A percentile compares a stretch with the other conserved stretches of the same genome.
phyloP scores from a whole-genome alignment of 1,140 invertebrate species.

The Drosophila suzukii region DNA sequence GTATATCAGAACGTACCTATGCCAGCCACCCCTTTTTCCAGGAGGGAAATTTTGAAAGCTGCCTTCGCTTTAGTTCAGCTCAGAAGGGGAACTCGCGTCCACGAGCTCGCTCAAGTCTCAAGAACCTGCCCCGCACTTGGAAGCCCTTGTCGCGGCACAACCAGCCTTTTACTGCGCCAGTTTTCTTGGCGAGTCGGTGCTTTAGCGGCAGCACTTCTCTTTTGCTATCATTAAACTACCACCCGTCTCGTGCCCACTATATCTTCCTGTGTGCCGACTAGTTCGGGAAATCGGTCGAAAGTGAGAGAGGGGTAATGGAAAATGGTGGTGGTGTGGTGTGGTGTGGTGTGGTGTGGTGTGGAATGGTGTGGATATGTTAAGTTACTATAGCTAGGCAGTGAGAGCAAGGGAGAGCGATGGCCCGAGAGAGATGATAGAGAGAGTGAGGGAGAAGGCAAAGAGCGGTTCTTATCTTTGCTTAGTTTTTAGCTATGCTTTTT shows the following conservation, averaged over 20 bases:
- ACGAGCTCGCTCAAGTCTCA: neutral
- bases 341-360: neutral
- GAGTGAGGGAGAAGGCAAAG: constrained; percentile 11
- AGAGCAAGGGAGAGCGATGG: neutral
- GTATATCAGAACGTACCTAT: neutral
- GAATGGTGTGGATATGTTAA: neutral
- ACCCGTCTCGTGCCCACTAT: neutral
- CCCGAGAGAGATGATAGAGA: constrained; percentile 6
- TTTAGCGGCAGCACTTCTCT: neutral
- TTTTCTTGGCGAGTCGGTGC: neutral
- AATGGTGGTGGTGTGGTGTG: too few species aligned
- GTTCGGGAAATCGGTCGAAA: neutral
- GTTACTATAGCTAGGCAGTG: neutral
- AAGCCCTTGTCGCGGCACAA: neutral
- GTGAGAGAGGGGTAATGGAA: neutral
- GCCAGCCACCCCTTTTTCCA: neutral
- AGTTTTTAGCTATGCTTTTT: constrained; percentile 44
- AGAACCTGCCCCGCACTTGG: neutral
- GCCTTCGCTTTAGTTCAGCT: neutral
- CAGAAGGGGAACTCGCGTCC: neutral
- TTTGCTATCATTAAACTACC: neutral
- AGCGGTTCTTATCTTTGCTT: constrained; percentile 48
- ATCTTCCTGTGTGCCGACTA: neutral
- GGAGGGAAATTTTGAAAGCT: constrained; percentile 9
- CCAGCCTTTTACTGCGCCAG: neutral